These are phyloP conservation scores for Eupithecia pulchellata DNA, from an alignment of 2,888 invertebrate species.

Conservation along the genomic window DNA sequence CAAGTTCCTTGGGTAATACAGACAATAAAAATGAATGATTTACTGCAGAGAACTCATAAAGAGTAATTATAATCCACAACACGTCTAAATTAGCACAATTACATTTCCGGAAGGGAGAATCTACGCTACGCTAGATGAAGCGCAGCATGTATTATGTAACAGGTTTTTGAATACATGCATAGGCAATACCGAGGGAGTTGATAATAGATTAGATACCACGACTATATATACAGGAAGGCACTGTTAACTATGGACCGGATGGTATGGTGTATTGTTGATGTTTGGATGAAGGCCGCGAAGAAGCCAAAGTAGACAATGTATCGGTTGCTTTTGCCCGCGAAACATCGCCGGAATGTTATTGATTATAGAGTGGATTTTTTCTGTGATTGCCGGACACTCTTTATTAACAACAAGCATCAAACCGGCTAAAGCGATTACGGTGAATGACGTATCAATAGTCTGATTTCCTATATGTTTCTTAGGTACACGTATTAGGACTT, in stretches of 20 bases:
- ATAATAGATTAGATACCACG: constrained; percentile 33
- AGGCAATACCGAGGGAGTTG: constrained; percentile 24
- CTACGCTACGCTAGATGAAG: constrained; percentile 6
- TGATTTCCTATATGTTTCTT: not conserved
- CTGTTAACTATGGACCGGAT: constrained; percentile 6
- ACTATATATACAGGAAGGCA: constrained; percentile 35
- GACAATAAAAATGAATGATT: not conserved
- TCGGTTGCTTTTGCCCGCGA: not conserved
- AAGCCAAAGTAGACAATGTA: not conserved
- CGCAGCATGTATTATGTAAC: constrained; percentile 28
- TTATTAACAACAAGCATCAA: not conserved
- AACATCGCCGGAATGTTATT: not conserved
- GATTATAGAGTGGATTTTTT: not conserved
- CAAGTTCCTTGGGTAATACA: not conserved
- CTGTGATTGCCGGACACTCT: not conserved
- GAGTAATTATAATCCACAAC: constrained; percentile 4
- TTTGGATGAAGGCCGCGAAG: not conserved
- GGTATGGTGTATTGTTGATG: constrained; percentile 11
- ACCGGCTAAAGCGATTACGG: not conserved
- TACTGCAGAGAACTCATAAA: not conserved
- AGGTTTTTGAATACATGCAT: constrained; percentile 35
- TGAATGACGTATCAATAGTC: not conserved
- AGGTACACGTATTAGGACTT: not conserved
- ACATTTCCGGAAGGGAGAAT: constrained; percentile 24
- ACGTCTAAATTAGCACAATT: constrained; percentile 21